These are phyloP conservation scores for Riparia riparia DNA, from an alignment of 2,113 vertebrate genomes.

Conservation along the genomic window DNA sequence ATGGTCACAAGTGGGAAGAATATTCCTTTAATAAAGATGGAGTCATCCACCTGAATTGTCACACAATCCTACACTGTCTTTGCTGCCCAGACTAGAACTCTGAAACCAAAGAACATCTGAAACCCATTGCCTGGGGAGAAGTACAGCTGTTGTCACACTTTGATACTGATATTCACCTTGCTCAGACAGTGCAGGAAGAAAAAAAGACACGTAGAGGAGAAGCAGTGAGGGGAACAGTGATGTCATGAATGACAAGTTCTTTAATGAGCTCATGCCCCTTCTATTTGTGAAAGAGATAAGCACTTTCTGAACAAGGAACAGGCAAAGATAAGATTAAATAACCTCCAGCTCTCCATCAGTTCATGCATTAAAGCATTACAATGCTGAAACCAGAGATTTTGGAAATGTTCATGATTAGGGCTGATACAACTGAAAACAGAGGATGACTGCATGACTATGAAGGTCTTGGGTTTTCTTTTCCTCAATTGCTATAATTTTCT, in stretches of 20 bases:
- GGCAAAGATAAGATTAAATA: slow-evolving; percentile 39
- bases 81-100: not conserved
- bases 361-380: not conserved
- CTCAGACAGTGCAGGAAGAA: not conserved
- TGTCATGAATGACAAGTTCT: not conserved
- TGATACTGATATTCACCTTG: not conserved
- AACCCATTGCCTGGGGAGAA: not conserved
- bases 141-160: not conserved
- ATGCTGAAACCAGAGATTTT: not conserved
- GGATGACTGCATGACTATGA: not conserved
- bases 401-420: not conserved
- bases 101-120: not conserved
- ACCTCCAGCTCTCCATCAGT: not conserved
- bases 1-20: not conserved
- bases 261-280: slow-evolving; percentile 22
- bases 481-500: not conserved
- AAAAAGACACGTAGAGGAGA: not conserved
- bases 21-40: not conserved
- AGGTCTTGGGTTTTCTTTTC: not conserved
- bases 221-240: not conserved
- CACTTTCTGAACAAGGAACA: not conserved
- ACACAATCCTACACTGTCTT: not conserved
- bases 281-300: slow-evolving; percentile 37
- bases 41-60: not conserved
- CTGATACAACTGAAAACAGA: not conserved